phyloP scores from a whole-genome alignment of 2,113 vertebrate species.

The Tachuris rubrigastra region DNA sequence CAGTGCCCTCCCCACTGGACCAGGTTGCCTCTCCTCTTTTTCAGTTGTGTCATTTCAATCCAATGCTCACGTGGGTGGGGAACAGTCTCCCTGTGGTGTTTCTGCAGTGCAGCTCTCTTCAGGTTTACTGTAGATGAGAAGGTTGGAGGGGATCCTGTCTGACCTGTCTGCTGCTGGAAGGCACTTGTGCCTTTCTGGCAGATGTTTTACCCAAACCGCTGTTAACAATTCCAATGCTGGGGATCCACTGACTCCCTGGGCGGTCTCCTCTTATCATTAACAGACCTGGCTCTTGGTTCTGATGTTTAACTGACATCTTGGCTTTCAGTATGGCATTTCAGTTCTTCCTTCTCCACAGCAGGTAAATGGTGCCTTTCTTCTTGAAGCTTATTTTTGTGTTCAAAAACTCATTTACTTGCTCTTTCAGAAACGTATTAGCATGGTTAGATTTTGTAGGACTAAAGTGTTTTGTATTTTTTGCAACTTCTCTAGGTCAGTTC shows the following conservation, averaged over 20 bases:
- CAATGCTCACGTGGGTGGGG: rapidly evolving
- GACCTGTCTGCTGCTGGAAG: rapidly evolving
- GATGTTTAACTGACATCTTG: background rate
- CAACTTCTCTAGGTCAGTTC: background rate
- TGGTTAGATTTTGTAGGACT: background rate
- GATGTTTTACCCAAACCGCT: background rate
- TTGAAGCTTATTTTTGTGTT: background rate
- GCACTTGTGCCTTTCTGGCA: background rate
- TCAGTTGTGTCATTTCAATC: rapidly evolving
- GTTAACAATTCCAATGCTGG: rapidly evolving
- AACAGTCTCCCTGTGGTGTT: rapidly evolving
- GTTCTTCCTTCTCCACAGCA: background rate
- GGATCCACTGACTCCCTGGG: background rate
- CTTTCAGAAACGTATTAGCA: background rate
- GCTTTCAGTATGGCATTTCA: background rate
- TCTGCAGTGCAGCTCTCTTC: background rate
- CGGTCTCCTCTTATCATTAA: rapidly evolving
- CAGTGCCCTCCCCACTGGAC: background rate
- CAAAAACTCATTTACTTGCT: background rate
- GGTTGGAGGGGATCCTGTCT: background rate
- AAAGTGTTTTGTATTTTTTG: background rate
- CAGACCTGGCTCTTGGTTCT: background rate
- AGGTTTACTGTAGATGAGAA: background rate
- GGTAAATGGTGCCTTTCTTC: background rate
- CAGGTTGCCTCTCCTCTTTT: background rate